Evolutionary conservation across 2,888 invertebrate genomes (phyloP).

Genomic region (Strigamia maritima): DNA sequence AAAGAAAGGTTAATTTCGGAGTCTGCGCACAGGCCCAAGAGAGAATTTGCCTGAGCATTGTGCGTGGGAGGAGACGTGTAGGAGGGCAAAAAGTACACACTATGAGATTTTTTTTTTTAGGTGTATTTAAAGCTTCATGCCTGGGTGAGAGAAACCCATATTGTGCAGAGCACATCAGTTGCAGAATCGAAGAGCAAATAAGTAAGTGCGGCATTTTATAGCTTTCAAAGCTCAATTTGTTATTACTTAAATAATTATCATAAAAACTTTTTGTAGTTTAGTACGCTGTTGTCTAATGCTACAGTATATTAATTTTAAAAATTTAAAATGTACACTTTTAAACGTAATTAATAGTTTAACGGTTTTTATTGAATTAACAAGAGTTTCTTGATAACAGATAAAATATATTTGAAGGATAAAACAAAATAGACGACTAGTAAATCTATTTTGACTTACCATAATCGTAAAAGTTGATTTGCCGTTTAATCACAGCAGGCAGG

Average conservation of each 20-base stretch:
- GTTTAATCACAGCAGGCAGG: conserved; percentile 9
- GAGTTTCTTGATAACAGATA: too few species aligned
- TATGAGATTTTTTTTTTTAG: not conserved
- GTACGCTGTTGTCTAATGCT: too few species aligned
- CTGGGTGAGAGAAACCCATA: not conserved
- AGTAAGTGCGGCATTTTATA: too few species aligned
- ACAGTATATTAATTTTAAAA: too few species aligned
- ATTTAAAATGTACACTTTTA: too few species aligned
- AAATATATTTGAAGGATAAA: not conserved
- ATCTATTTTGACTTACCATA: not conserved
- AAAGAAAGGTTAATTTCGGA: conserved; percentile 1
- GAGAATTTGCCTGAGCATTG: conserved; percentile 12
- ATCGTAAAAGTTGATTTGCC: not conserved
- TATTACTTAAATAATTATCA: too few species aligned
- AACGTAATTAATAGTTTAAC: too few species aligned
- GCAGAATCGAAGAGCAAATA: not conserved
- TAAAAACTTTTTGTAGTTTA: too few species aligned
- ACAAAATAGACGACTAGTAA: not conserved
- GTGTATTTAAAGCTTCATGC: conserved; percentile 14
- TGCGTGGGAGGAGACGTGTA: conserved; percentile 20
- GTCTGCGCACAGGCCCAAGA: not conserved
- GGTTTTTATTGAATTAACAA: too few species aligned
- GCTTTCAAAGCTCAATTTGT: too few species aligned
- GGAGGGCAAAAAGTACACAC: conserved; percentile 12
- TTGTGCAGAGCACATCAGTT: not conserved